Evolutionary conservation across 1,140 invertebrate species (phyloP).

Genomic region (Penaeus japonicus): DNA sequence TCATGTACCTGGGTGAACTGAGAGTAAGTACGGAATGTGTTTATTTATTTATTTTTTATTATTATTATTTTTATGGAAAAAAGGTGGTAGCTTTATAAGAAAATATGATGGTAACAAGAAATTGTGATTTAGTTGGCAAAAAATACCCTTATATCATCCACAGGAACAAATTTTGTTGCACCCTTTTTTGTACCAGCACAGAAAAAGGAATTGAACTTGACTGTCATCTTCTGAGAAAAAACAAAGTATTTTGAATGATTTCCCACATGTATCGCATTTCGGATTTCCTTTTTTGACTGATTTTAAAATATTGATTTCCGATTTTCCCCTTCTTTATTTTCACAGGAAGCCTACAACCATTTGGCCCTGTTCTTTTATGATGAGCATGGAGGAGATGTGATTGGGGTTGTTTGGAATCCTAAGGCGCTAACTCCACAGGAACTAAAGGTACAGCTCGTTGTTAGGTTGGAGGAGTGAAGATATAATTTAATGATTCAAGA

Average conservation of each 20-base stretch:
- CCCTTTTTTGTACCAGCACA: too few relatives aligned
- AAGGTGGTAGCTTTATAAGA: neutral
- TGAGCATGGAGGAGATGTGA: conserved; percentile 79
- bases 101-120: too few relatives aligned
- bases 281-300: neutral
- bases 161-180: too few relatives aligned
- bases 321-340: conserved; percentile 60
- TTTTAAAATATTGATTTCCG: neutral
- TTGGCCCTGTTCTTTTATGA: conserved; percentile 90
- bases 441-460: conserved; percentile 72
- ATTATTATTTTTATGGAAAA: neutral
- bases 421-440: conserved; percentile 70
- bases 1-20: conserved; percentile 77
- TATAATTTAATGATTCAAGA: too few relatives aligned
- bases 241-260: neutral
- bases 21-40: conserved; percentile 69
- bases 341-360: conserved; percentile 77
- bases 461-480: neutral
- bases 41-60: neutral
- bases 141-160: too few relatives aligned
- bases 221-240: too few relatives aligned
- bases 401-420: conserved; percentile 86
- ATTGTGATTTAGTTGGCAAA: too few relatives aligned
- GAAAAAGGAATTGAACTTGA: too few relatives aligned
- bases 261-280: neutral